These are phyloP conservation scores for Ennomos quercinarius DNA, from an alignment of 2,888 invertebrate genomes.

Conservation along the genomic window DNA sequence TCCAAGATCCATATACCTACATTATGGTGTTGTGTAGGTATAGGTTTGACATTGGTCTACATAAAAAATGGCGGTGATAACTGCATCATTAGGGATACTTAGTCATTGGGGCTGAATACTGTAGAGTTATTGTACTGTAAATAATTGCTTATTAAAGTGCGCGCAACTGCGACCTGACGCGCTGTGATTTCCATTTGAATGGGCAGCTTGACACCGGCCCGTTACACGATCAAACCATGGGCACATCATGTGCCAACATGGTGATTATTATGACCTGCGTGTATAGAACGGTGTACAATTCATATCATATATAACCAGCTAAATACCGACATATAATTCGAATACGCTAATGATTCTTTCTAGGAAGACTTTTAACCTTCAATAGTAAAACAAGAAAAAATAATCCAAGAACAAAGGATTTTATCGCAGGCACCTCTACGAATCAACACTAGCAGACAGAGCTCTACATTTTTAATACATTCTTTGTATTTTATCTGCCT, in stretches of 20 bases:
- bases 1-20: not conserved
- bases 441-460: constrained; percentile 15
- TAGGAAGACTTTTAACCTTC: constrained; percentile 15
- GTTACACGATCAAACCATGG: constrained; percentile 59
- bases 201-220: constrained; percentile 63
- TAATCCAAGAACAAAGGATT: constrained; percentile 33
- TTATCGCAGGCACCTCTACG: constrained; percentile 27
- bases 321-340: not conserved
- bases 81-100: constrained; percentile 51
- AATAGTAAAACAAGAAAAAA: constrained; percentile 16
- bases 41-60: constrained; percentile 23
- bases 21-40: too few species aligned
- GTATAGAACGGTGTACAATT: constrained; percentile 7
- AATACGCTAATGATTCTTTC: constrained; percentile 4
- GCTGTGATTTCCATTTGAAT: constrained; percentile 63
- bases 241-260: constrained; percentile 32
- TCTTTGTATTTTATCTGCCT: constrained; percentile 29
- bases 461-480: constrained; percentile 37
- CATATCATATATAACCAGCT: not conserved
- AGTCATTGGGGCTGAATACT: constrained; percentile 51
- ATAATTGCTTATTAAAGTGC: constrained; percentile 60
- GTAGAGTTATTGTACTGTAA: constrained; percentile 61
- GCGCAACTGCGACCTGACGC: constrained; percentile 60
- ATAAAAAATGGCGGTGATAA: constrained; percentile 44
- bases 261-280: constrained; percentile 26